Evolutionary conservation across 2,888 invertebrate genomes (phyloP).

Genomic region (Phyllotreta cruciferae): DNA sequence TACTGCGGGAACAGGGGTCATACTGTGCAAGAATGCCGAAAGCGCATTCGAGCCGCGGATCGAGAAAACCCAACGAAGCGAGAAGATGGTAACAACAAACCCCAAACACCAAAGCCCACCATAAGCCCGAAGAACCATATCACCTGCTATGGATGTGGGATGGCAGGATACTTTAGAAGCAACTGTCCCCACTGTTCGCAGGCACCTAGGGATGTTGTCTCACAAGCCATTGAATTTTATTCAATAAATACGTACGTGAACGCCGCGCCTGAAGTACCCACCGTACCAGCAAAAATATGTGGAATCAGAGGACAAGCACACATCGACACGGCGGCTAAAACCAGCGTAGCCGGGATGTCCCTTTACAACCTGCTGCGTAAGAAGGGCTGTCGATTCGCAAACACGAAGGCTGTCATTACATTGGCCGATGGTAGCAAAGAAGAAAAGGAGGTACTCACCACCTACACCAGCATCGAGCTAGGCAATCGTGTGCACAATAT

Average conservation of each 20-base stretch:
- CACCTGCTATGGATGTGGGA: constrained; percentile 11
- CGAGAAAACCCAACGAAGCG: background rate
- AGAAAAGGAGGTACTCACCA: background rate
- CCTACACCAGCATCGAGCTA: background rate
- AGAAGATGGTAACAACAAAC: too few relatives aligned
- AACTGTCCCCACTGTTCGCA: constrained; percentile 18
- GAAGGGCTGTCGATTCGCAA: too few relatives aligned
- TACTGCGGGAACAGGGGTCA: too few relatives aligned
- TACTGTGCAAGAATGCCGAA: too few relatives aligned
- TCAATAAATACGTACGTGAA: constrained; percentile 5
- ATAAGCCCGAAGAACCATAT: constrained; percentile 10
- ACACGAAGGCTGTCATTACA: too few relatives aligned
- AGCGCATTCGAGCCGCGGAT: too few relatives aligned
- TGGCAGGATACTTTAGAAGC: constrained; percentile 13
- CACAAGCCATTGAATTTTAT: constrained; percentile 3
- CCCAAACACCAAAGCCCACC: too few relatives aligned
- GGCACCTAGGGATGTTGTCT: background rate
- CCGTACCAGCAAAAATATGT: constrained; percentile 15
- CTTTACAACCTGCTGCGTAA: too few relatives aligned
- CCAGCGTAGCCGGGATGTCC: constrained; percentile 18
- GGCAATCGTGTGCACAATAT: constrained; percentile 19
- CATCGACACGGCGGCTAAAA: constrained; percentile 29
- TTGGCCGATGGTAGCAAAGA: too few relatives aligned
- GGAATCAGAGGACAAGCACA: constrained; percentile 23
- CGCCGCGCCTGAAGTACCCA: constrained; percentile 15